Base-by-base conservation (phyloP, 2,888 invertebrate species). In the Halocaridina rubra region DNA sequence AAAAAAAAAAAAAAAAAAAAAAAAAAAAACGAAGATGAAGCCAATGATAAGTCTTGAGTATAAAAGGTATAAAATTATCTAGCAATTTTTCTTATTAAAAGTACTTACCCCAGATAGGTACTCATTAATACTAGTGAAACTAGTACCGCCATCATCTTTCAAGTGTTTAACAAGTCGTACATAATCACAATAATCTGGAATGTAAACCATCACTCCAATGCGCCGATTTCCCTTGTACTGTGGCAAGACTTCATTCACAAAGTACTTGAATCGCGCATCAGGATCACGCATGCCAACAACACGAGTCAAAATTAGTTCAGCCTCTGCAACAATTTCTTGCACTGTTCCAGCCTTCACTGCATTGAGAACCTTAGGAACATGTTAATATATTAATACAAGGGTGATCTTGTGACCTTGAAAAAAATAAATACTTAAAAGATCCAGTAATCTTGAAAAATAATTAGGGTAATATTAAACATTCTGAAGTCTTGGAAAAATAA, bases 261-360 rank as follows among this genome's bases (percentile, higher is more conserved):
- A 98, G 91, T 95, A 96, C 7, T 96, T 93, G 91, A 98, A 97
- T 87, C 98, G 92, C 1, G 93, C 93, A 79, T 98, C 97, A 57
- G 95, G 94, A 0, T 95, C 86, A n/a, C 92, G 16, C 93, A 92
- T 3, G 93, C 91, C 1, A 94, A 93, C 88, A 91, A 94, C 0
- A 91, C 90, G 0, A 94, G 93, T 24, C 94, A 93, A 88, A 98
- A 94, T 89, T 93, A 93, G 88, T 95, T 94, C 90, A 96, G 96
- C 57, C 94, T 93, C 94, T 95, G 90, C 10, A 90, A 89, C 90
- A 89, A 82, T 72, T 89, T 89, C 76, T 19, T 74, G 72, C 19
- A 78, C 79, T 22, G 74, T 53, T 3, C 84, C 84, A 64, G 46
- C 39, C 24, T 61, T 16, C n/a, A 74, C 78, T 29, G 39, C 46